phyloP scores from a whole-genome alignment of 2,888 invertebrate species.

The Miltochrista miniata region DNA sequence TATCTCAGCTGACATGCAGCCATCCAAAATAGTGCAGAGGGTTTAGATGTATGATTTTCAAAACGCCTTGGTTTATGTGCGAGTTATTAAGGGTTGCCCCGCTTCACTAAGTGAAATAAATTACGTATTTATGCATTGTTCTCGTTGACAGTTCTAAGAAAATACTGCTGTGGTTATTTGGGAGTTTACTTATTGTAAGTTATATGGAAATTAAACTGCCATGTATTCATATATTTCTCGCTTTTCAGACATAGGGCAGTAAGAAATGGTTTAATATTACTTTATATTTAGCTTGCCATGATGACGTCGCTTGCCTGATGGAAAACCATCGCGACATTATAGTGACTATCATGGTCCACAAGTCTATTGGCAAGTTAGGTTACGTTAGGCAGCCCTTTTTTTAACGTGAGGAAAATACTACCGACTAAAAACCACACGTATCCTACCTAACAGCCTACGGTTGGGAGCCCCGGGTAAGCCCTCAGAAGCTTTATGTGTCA shows the following conservation, averaged over 20 bases:
- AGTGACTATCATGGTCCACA: too few relatives aligned
- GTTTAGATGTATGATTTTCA: constrained; percentile 35
- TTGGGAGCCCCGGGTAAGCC: too few relatives aligned
- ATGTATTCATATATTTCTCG: neutral
- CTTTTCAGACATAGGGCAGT: neutral
- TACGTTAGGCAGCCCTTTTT: too few relatives aligned
- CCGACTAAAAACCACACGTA: too few relatives aligned
- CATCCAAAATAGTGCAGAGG: constrained; percentile 20
- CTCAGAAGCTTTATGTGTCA: too few relatives aligned
- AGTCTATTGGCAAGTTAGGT: too few relatives aligned
- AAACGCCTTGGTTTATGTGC: constrained; percentile 36
- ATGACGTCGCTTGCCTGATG: too few relatives aligned
- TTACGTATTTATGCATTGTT: constrained; percentile 31
- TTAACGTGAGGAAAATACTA: too few relatives aligned
- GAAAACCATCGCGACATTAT: too few relatives aligned
- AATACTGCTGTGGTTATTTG: constrained; percentile 17
- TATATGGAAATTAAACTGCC: neutral
- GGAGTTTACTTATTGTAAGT: constrained; percentile 13
- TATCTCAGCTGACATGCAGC: constrained; percentile 16
- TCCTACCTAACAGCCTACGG: too few relatives aligned
- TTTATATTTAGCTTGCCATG: too few relatives aligned
- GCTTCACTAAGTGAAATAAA: constrained; percentile 40
- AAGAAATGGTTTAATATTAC: too few relatives aligned
- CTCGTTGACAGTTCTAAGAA: constrained; percentile 23
- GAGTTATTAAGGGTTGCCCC: constrained; percentile 44